Evolutionary conservation across 2,888 invertebrate genomes (phyloP), one percentile per base, ranked within the genome.

Genomic region (Andrena hattorfiana): DNA sequence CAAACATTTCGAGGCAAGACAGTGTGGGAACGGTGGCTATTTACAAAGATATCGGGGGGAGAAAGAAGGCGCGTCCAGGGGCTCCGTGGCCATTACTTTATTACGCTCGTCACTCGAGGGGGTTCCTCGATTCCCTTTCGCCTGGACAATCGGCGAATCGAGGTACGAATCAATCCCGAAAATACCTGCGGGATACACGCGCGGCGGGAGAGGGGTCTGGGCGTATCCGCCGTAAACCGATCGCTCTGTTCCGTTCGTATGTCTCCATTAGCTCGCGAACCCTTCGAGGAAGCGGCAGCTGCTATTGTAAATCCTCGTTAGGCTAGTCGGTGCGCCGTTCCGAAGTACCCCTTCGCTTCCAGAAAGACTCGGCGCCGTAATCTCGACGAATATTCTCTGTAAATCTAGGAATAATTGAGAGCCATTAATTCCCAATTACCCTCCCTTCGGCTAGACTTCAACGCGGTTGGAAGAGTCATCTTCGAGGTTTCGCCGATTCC

Each of bases 121-220:
- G 77, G 30, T 66, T 75, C 54, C 71, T 62, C 71, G 81, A 69
- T 74, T 63, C 32, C 60, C 48, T 56, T 48, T 48, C 32, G 30
- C 59, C 10, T 32, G 8, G 59, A 66, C 64, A 51, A 74, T 78
- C 70, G 68, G 66, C 67, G 82, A 83, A 77, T 78, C 75, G 59
- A 66, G 64, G 71, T 69, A 89, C 91, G 89, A 89, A 89, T 92
- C 92, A 88, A 90, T 91, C 81, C 81, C 59, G 79, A 78, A 85
- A 86, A 84, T 85, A 35, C 13, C 68, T 73, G 51, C 13, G 30
- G 8, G 71, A 30, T 23, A 63, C 54, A 16, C 51, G 74, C 63
- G 35, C 63, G 72, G 16, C 20, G 75, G 23, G 20, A 56, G 64
- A 20, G 56, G 16, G 49, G 71, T 60, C 62, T 64, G 23, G 85